Base-by-base conservation (phyloP, 1,140 invertebrate species). In the Rhagoletis pomonella region DNA sequence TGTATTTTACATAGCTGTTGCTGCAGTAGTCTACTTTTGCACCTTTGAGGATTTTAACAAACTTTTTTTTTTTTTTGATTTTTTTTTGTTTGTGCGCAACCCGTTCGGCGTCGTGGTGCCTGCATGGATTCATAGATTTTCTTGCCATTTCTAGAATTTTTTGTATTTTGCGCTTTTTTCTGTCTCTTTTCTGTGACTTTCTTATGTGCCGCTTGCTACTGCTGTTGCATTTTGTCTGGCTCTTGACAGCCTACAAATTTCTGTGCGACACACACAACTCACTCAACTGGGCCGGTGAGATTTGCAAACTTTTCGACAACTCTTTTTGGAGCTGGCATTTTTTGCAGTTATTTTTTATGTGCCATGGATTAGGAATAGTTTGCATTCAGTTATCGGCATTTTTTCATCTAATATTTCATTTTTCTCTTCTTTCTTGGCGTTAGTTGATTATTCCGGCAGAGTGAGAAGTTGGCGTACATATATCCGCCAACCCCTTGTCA, bases 201-300 rank as follows among this genome's bases (percentile, higher is more conserved):
- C 69, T n/a, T 47, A n/a, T 44, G 69, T 81, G 73, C 47, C 47
- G 6, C 9, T 81, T 55, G 73, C n/a, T 29, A 29, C 29, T 29
- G 29, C 29, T 29, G 29, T 29, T 50, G 73, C 47, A 58, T 50
- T 81, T 81, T n/a, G 73, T 81, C 47, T 81, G 47, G 5, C 47
- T 42, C 73, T 19, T 81, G 73, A 81, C 73, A 55, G 73, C 73
- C n/a, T 58, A 81, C 73, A 81, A 81, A 81, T 81, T 55, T 81
- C 47, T 81, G 73, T 81, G n/a, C 17, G 73, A 17, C 47, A 81
- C 17, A 81, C 17, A 81, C 73, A 81, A 81, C 73, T 50, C 47
- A 81, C 29, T 55, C 73, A 81, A 81, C 73, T 50, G 47, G 4
- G 4, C 73, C n/a, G 47, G n/a, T 81, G 73, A 55, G 73, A 81